Conservation (phyloP, 2,113 vertebrate genomes). For the Tetrax tetrax region DNA sequence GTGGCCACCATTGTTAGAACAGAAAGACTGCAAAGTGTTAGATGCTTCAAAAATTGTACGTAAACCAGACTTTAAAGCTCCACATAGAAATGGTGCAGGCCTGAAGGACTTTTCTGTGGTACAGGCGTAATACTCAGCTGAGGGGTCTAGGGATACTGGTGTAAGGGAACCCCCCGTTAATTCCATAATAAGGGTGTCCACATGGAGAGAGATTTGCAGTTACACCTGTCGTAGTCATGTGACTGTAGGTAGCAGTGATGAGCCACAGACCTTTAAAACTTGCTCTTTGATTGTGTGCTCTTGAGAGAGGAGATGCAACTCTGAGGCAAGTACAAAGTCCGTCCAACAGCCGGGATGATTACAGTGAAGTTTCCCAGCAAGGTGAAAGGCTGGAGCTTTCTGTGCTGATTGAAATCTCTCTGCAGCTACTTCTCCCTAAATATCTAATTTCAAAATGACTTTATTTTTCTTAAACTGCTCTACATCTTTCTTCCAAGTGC, state of each 20-base stretch:
- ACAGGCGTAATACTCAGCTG: background rate
- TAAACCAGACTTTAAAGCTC: background rate
- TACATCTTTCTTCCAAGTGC: background rate
- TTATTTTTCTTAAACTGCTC: background rate
- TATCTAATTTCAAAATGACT: background rate
- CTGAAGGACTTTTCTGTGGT: background rate
- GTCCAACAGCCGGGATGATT: background rate
- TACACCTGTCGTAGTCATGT: background rate
- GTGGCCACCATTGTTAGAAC: background rate
- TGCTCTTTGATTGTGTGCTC: background rate
- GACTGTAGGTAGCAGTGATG: background rate
- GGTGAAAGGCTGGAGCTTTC: background rate
- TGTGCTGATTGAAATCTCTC: background rate
- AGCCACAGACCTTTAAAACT: background rate
- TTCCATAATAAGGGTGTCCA: background rate
- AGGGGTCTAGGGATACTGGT: background rate
- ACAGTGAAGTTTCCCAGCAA: background rate
- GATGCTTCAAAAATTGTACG: background rate
- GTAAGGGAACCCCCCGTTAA: background rate
- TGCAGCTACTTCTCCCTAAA: background rate
- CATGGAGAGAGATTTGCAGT: background rate
- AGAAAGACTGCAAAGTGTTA: background rate
- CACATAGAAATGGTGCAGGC: background rate
- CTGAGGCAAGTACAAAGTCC: background rate
- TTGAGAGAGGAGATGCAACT: background rate